Conservation (phyloP, 2,888 invertebrate species). For the Lacanobia oleracea region DNA sequence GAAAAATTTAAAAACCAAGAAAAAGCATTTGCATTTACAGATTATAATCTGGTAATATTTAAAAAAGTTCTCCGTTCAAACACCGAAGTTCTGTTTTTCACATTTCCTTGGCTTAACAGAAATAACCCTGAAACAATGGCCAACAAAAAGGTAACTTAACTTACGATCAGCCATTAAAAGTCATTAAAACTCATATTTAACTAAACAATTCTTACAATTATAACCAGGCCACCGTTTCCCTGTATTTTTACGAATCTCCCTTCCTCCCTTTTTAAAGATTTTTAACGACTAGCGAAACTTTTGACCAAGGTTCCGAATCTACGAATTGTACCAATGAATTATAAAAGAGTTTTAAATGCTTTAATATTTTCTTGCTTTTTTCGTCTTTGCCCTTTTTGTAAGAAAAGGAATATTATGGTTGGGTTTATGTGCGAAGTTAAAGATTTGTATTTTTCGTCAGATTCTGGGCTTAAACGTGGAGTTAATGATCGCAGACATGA, state of each 20-base stretch:
- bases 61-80: slow-evolving; percentile 20
- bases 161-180: slow-evolving; percentile 74
- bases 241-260: slow-evolving; percentile 51
- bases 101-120: not conserved
- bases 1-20: not conserved
- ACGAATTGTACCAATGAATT: slow-evolving; percentile 57
- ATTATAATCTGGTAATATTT: slow-evolving; percentile 22
- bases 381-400: slow-evolving; percentile 9
- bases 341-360: slow-evolving; percentile 48
- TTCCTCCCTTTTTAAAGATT: slow-evolving; percentile 53
- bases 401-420: slow-evolving; percentile 6
- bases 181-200: slow-evolving; percentile 73
- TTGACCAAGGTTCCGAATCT: slow-evolving; percentile 52
- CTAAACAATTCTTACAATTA: slow-evolving; percentile 65
- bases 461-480: slow-evolving; percentile 26
- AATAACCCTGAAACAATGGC: slow-evolving; percentile 41
- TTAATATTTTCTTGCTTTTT: slow-evolving; percentile 27
- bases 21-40: slow-evolving; percentile 9
- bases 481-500: not conserved
- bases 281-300: slow-evolving; percentile 65
- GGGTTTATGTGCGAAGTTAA: slow-evolving; percentile 4
- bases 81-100: slow-evolving; percentile 14
- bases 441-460: slow-evolving; percentile 9
- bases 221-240: slow-evolving; percentile 28
- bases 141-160: slow-evolving; percentile 58